Base-by-base conservation (phyloP, 2,888 invertebrate genomes). In the Agonopterix arenella region DNA sequence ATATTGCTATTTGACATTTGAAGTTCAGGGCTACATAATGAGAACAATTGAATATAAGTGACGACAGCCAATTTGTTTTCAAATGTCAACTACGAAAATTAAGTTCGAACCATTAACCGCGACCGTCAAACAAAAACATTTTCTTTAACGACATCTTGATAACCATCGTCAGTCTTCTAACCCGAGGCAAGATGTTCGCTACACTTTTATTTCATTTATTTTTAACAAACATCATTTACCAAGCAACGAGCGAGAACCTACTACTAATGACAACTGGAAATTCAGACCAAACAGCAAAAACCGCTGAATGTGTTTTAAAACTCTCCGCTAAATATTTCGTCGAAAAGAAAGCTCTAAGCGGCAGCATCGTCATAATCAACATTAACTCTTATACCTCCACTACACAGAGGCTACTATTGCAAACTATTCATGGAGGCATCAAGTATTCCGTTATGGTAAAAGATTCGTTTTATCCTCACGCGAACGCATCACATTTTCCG, bases 371-470 rank as follows among this genome's bases (percentile, higher is more conserved):
- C 48, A 84, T 90, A 61, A 81, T 90, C 64, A 88, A 84, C 53
- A 83, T 89, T 45, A 88, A 89, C 74, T 84, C 89, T 56, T 80
- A 81, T 64, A 62, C 60, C 1, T 88, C 89, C 0, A 75, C 70
- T 0, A 83, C 84, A 57, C 81, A 89, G 61, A 72, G 66, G 46
- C 72, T 83, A 57, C 65, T 90, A 51, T 76, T 90, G 69, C 70
- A 73, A 56, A 86, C 89, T 10, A 81, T 89, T 52, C 85, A 89
- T 64, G 70, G 76, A 8, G 86, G 88, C 28, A 80, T 78, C 52
- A 80, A 85, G 61, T 90, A 86, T 70, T 86, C 89, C 50, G 74
- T 90, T 56, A 90, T 90, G 90, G 84, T 86, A 60, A 90, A 90
- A 70, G 86, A 90, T 68, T 88, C 89, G 57, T 82, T 77, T 62